These are phyloP conservation scores for Thomomys bottae DNA, from an alignment of 2,113 vertebrate species.

Conservation along the genomic window DNA sequence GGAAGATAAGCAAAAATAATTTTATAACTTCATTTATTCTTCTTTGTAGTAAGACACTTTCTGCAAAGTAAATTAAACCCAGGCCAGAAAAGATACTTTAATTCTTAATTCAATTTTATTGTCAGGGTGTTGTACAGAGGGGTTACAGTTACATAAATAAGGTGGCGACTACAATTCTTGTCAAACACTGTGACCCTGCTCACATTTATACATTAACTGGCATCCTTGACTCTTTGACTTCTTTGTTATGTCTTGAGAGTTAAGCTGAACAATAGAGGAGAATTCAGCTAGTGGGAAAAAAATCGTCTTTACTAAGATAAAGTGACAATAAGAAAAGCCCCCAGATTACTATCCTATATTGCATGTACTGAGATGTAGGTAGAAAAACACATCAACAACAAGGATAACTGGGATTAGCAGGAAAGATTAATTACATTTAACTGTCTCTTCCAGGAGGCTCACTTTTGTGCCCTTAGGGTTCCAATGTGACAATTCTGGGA, in stretches of 20 bases:
- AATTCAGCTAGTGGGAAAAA: background rate
- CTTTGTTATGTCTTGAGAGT: background rate
- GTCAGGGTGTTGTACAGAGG: no score
- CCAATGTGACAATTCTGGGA: background rate
- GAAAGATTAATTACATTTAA: conserved; percentile 48
- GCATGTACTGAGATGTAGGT: background rate
- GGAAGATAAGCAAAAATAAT: background rate
- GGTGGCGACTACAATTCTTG: no score
- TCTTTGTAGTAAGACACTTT: background rate
- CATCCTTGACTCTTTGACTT: background rate
- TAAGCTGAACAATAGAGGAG: background rate
- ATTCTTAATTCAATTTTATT: no score
- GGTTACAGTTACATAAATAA: no score
- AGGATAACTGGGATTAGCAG: background rate
- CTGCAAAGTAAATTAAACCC: conserved; percentile 7
- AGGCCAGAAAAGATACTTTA: background rate
- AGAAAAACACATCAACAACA: background rate
- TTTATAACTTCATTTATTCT: background rate
- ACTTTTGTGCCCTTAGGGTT: background rate
- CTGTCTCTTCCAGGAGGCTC: background rate
- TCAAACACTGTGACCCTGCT: no score
- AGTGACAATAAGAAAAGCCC: background rate
- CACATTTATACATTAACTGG: no score
- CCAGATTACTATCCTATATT: conserved; percentile 1
- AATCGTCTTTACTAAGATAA: background rate